These are phyloP conservation scores for Eupithecia dodoneata DNA, from an alignment of 2,888 invertebrate species.

Conservation along the genomic window DNA sequence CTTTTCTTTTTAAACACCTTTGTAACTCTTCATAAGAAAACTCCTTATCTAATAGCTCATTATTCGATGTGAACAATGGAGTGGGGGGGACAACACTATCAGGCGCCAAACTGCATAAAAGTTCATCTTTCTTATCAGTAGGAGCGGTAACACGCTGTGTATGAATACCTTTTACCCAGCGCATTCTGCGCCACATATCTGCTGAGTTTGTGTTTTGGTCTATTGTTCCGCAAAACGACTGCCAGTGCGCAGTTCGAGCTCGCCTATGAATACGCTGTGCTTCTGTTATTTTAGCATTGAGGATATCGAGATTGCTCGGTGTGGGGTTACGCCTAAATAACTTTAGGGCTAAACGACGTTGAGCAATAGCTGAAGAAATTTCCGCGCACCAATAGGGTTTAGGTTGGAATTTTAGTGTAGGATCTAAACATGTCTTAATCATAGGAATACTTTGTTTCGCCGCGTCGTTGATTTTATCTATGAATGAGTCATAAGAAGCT, in stretches of 20 bases:
- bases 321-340: too few relatives aligned
- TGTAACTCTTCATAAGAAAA: neutral
- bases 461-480: neutral
- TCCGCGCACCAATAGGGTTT: constrained; percentile 7
- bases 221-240: too few relatives aligned
- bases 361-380: constrained; percentile 27
- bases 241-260: too few relatives aligned
- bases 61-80: constrained; percentile 32
- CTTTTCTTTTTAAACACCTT: neutral
- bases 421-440: neutral
- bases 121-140: too few relatives aligned
- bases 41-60: neutral
- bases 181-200: too few relatives aligned
- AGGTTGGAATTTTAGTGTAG: neutral
- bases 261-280: too few relatives aligned
- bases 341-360: constrained; percentile 10
- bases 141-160: too few relatives aligned
- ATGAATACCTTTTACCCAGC: too few relatives aligned
- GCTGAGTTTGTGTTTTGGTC: too few relatives aligned
- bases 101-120: neutral
- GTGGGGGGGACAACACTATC: constrained; percentile 19
- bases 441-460: neutral
- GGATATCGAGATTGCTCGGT: too few relatives aligned
- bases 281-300: too few relatives aligned
- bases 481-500: too few relatives aligned